phyloP scores from a whole-genome alignment of 2,888 invertebrate genomes.

The Cerastis leucographa region DNA sequence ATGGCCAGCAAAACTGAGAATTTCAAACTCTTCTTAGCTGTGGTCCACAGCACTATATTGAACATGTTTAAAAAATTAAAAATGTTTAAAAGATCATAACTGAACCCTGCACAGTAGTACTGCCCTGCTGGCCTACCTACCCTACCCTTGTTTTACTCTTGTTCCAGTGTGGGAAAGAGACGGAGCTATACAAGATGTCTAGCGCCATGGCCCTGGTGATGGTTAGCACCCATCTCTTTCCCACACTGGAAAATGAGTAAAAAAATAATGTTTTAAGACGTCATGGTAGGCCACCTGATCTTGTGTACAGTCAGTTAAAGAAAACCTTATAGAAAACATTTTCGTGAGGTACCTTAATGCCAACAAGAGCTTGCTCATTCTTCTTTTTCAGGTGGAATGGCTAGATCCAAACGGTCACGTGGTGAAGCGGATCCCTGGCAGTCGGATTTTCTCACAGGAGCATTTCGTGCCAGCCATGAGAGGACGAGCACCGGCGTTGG shows the following conservation, averaged over 20 bases:
- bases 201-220: too few species aligned
- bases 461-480: conserved; percentile 71
- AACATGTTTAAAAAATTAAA: neutral
- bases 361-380: neutral
- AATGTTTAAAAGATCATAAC: neutral
- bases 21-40: neutral
- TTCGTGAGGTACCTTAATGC: neutral
- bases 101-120: too few species aligned
- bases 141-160: too few species aligned
- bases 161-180: too few species aligned
- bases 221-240: too few species aligned
- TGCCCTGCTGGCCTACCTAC: too few species aligned
- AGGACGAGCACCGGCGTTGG: conserved; percentile 71
- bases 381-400: conserved; percentile 80
- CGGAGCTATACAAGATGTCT: too few species aligned
- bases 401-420: conserved; percentile 74
- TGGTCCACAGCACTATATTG: neutral
- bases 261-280: too few species aligned
- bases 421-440: conserved; percentile 71
- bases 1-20: too few species aligned
- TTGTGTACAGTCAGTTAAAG: neutral
- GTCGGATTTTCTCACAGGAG: conserved; percentile 79
- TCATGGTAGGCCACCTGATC: too few species aligned
- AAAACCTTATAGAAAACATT: neutral
- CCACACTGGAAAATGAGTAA: too few species aligned